A percentile compares a stretch with the other conserved stretches of the same genome.
Conservation (phyloP, 2,113 vertebrate species). For the Cygnus buccinator region DNA sequence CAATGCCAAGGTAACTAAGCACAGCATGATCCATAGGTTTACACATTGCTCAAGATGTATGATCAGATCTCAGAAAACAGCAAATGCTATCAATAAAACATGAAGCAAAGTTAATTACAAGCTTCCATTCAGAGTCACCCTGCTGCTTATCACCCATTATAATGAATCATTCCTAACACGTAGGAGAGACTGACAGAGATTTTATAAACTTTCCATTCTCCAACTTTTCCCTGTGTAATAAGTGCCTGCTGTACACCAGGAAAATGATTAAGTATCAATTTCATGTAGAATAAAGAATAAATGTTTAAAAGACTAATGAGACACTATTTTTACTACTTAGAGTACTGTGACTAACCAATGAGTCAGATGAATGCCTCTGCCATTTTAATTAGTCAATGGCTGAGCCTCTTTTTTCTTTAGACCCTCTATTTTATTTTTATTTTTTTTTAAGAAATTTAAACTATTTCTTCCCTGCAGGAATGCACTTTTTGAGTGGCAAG, state of each 20-base stretch:
- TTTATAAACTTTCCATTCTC: slow-evolving; percentile 77
- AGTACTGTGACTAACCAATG: slow-evolving; percentile 69
- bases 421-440: slow-evolving; percentile 1
- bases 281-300: slow-evolving; percentile 74
- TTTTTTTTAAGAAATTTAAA: slow-evolving; percentile 54
- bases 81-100: slow-evolving; percentile 77
- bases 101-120: slow-evolving; percentile 79
- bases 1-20: neutral
- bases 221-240: slow-evolving; percentile 70
- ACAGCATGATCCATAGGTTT: slow-evolving; percentile 38
- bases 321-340: slow-evolving; percentile 74
- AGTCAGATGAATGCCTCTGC: slow-evolving; percentile 69
- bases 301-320: slow-evolving; percentile 78
- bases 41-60: slow-evolving; percentile 26
- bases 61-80: slow-evolving; percentile 59
- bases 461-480: slow-evolving; percentile 31
- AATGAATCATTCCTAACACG: slow-evolving; percentile 77
- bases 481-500: slow-evolving; percentile 10
- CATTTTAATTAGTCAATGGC: slow-evolving; percentile 75
- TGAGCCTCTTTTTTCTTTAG: slow-evolving; percentile 5
- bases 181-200: slow-evolving; percentile 77
- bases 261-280: slow-evolving; percentile 80
- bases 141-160: slow-evolving; percentile 66
- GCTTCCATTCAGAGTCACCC: slow-evolving; percentile 63
- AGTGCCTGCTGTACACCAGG: slow-evolving; percentile 64